Percentiles rank a stretch among this genome's conserved stretches.
Conservation (phyloP, 2,797 vertebrate species). For the Carcharodon carcharias region DNA sequence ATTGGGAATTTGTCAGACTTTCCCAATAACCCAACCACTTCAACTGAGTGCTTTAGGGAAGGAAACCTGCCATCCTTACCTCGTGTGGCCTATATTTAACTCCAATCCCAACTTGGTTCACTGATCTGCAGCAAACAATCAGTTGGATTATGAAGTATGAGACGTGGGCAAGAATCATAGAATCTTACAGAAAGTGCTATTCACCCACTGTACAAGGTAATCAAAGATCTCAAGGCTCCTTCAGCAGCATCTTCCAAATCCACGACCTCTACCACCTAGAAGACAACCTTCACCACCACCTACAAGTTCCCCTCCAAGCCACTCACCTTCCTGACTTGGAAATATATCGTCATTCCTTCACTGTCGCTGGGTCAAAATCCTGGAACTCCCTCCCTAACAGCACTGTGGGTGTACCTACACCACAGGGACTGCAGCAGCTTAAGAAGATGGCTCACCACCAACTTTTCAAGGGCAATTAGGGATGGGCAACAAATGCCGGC, state of each 20-base stretch:
- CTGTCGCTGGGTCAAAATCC: no score
- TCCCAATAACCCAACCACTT: neutral
- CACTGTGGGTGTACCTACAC: no score
- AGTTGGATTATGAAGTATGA: neutral
- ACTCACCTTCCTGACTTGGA: no score
- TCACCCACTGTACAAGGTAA: neutral
- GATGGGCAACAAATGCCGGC: neutral
- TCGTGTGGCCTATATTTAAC: neutral
- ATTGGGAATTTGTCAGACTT: neutral
- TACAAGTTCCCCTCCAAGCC: no score
- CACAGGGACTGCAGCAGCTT: neutral
- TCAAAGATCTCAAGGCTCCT: neutral
- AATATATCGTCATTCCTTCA: neutral
- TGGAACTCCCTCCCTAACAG: neutral
- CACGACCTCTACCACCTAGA: no score
- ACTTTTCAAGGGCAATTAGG: neutral
- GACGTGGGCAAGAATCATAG: neutral
- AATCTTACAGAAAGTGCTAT: neutral
- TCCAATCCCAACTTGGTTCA: neutral
- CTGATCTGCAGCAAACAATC: neutral
- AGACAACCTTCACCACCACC: no score
- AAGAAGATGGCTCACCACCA: neutral
- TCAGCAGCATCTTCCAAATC: neutral
- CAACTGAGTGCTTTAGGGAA: neutral
- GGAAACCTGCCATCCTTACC: neutral